Conservation (phyloP, 2,888 invertebrate species). For the Orchestes rusci region DNA sequence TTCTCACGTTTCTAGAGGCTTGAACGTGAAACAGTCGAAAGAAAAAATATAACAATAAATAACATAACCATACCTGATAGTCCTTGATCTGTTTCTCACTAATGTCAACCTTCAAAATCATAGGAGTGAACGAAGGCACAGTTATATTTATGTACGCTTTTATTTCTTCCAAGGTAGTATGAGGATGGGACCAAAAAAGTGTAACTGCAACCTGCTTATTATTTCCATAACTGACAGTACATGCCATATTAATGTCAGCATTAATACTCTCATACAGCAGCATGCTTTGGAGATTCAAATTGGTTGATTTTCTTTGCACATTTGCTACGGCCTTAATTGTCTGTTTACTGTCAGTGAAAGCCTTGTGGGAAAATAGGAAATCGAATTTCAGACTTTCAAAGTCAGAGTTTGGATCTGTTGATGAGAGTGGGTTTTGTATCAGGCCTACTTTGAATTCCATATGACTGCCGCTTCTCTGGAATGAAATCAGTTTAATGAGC, state of each 20-base stretch:
- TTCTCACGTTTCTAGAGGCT: no score
- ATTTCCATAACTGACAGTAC: conserved; percentile 51
- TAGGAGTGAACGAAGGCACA: conserved; percentile 65
- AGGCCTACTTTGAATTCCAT: conserved; percentile 64
- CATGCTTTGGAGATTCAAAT: conserved; percentile 57
- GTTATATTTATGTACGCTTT: conserved; percentile 68
- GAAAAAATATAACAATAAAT: no score
- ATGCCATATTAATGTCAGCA: conserved; percentile 48
- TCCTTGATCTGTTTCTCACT: conserved; percentile 60
- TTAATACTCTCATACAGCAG: conserved; percentile 49
- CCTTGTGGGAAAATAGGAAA: conserved; percentile 47
- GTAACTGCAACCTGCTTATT: conserved; percentile 53
- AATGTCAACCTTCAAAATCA: conserved; percentile 57
- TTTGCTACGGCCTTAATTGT: conserved; percentile 54
- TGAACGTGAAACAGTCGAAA: no score
- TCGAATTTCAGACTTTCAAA: conserved; percentile 55
- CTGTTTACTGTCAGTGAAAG: conserved; percentile 49
- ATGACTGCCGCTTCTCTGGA: conserved; percentile 62
- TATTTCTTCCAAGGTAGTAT: conserved; percentile 57
- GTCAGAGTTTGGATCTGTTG: conserved; percentile 43
- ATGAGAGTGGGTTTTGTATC: conserved; percentile 56
- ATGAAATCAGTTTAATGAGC: no score
- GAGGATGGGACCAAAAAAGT: conserved; percentile 56
- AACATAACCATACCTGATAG: conserved; percentile 51
- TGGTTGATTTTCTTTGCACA: conserved; percentile 57